Percentiles rank a stretch among this genome's conserved stretches.
Evolutionary conservation across 2,888 invertebrate genomes (phyloP).

Genomic region (Herminia tarsipennalis): DNA sequence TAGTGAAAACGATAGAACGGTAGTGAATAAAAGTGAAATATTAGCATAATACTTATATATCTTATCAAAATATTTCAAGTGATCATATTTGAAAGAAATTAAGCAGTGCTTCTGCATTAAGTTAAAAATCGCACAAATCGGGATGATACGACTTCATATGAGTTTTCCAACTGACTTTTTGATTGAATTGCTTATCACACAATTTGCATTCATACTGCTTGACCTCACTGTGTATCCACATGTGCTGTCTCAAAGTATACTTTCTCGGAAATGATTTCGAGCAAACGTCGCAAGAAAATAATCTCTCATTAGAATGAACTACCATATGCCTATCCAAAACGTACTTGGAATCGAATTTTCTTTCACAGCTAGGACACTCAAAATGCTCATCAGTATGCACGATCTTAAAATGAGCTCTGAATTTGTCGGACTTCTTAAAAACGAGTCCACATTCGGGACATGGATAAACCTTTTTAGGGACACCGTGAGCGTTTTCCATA

Average conservation of each 20-base stretch:
- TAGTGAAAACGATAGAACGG: no score
- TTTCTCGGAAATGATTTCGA: slow-evolving; percentile 69
- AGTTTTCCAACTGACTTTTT: slow-evolving; percentile 61
- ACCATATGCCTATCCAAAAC: slow-evolving; percentile 75
- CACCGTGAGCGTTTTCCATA: slow-evolving; percentile 54
- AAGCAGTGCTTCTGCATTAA: neutral
- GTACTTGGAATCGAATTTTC: slow-evolving; percentile 72
- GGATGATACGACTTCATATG: slow-evolving; percentile 74
- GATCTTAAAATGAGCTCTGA: slow-evolving; percentile 60
- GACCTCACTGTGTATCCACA: slow-evolving; percentile 71
- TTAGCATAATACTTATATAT: no score
- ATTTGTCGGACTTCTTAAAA: slow-evolving; percentile 52
- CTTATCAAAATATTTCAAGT: no score
- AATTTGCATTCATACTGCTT: slow-evolving; percentile 63
- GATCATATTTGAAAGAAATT: no score
- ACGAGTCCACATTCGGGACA: slow-evolving; percentile 60
- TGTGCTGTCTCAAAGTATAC: slow-evolving; percentile 65
- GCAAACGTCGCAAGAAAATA: slow-evolving; percentile 76
- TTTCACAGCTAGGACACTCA: slow-evolving; percentile 60
- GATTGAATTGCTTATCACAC: slow-evolving; percentile 66
- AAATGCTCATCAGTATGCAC: slow-evolving; percentile 59
- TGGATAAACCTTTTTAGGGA: slow-evolving; percentile 53
- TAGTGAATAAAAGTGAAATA: no score
- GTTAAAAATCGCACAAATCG: slow-evolving; percentile 44
- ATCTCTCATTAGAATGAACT: slow-evolving; percentile 75